These are phyloP conservation scores for Panthera uncia DNA, from an alignment of 2,113 vertebrate genomes.

Conservation along the genomic window DNA sequence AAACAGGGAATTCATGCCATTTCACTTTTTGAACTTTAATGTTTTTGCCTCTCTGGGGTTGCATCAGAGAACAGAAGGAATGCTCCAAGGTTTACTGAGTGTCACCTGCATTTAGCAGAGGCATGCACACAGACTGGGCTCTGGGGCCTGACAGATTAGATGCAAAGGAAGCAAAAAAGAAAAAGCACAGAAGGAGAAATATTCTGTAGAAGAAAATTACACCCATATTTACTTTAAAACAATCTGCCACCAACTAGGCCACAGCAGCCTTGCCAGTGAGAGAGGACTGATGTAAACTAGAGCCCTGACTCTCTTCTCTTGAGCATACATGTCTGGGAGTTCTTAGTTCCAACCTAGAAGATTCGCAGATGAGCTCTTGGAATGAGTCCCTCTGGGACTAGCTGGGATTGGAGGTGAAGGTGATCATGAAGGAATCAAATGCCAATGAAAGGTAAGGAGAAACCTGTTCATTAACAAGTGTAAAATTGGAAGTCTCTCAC, in stretches of 20 bases:
- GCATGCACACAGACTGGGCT: background rate
- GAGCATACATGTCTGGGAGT: background rate
- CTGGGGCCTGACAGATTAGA: background rate
- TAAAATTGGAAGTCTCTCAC: background rate
- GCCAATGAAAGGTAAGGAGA: too few species aligned
- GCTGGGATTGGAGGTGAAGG: background rate
- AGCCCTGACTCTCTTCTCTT: background rate
- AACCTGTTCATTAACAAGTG: background rate
- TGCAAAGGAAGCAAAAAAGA: background rate
- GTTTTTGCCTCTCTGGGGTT: background rate
- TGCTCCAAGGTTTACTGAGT: background rate
- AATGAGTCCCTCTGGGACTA: background rate
- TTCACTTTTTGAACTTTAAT: background rate
- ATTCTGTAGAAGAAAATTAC: background rate
- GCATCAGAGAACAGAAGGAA: background rate
- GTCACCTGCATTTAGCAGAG: background rate
- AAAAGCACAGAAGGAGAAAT: background rate
- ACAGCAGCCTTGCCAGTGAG: background rate
- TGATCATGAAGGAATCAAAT: background rate
- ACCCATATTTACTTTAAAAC: background rate
- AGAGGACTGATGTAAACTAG: background rate
- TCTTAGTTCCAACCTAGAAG: background rate
- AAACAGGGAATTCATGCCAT: background rate
- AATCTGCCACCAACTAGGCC: background rate
- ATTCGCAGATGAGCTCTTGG: background rate